Conservation (phyloP, 2,888 invertebrate genomes). For the Patella ulyssiponensis region DNA sequence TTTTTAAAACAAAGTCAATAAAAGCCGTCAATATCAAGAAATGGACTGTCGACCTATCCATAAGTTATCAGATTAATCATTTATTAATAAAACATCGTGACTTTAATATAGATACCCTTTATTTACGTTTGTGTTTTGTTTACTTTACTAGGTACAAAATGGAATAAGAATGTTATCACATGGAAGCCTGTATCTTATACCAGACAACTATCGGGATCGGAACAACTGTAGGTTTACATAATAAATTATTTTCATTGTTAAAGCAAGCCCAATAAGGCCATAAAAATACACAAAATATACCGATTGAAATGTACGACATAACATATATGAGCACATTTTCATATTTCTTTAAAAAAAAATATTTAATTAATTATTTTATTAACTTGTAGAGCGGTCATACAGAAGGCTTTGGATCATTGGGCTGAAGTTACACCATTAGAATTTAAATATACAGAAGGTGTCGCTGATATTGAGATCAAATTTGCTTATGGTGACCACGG, state of each 20-base stretch:
- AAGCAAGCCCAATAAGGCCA: neutral
- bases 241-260: neutral
- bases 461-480: constrained; percentile 56
- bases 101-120: neutral
- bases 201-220: constrained; percentile 34
- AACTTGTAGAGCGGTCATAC: constrained; percentile 44
- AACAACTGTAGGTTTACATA: constrained; percentile 42
- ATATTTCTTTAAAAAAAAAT: too few relatives aligned
- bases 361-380: neutral
- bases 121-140: neutral
- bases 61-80: too few relatives aligned
- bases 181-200: constrained; percentile 45
- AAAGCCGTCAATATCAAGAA: too few relatives aligned
- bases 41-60: too few relatives aligned
- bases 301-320: too few relatives aligned
- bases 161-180: constrained; percentile 47
- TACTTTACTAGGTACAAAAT: constrained; percentile 39
- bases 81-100: too few relatives aligned
- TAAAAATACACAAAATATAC: too few relatives aligned
- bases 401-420: constrained; percentile 55
- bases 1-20: too few relatives aligned
- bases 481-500: constrained; percentile 59
- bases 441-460: constrained; percentile 39
- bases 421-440: constrained; percentile 50
- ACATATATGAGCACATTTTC: neutral